Evolutionary conservation across 2,888 invertebrate genomes (phyloP).

Genomic region (Meiosimyza platycephala): DNA sequence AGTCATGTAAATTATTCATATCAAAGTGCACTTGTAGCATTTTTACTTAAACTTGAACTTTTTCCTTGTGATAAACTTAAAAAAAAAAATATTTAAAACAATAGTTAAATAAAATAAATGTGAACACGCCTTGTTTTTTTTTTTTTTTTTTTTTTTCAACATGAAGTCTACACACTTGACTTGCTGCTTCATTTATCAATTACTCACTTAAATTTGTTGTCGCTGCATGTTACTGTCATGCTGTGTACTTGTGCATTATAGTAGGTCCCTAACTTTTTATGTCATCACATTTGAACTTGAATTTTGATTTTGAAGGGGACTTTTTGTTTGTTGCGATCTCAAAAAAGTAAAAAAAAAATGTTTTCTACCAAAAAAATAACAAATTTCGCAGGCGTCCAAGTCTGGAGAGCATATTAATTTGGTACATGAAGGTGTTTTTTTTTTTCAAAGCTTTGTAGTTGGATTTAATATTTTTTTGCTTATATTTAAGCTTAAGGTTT

Average conservation of each 20-base stretch:
- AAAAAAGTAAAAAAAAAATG: too few species aligned
- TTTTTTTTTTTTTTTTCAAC: neutral
- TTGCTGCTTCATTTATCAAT: slow-evolving; percentile 13
- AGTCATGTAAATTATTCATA: neutral
- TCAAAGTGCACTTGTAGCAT: too few species aligned
- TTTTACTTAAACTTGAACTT: too few species aligned
- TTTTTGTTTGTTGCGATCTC: too few species aligned
- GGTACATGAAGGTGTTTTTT: too few species aligned
- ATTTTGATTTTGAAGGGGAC: neutral
- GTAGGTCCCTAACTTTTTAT: neutral
- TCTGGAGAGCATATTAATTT: too few species aligned
- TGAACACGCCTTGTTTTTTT: neutral
- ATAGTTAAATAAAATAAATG: neutral
- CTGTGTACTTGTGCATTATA: neutral
- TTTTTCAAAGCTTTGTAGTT: too few species aligned
- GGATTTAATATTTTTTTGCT: too few species aligned
- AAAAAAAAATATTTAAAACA: neutral
- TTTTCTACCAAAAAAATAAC: too few species aligned
- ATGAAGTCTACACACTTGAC: neutral
- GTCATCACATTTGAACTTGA: slow-evolving; percentile 14
- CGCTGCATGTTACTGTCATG: neutral
- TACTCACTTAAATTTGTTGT: neutral
- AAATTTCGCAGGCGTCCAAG: too few species aligned
- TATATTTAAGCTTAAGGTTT: too few species aligned
- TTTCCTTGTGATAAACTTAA: too few species aligned